A percentile compares a stretch with the other conserved stretches of the same genome.
Evolutionary conservation across 2,113 vertebrate genomes (phyloP).

Genomic region (Silurus meridionalis): DNA sequence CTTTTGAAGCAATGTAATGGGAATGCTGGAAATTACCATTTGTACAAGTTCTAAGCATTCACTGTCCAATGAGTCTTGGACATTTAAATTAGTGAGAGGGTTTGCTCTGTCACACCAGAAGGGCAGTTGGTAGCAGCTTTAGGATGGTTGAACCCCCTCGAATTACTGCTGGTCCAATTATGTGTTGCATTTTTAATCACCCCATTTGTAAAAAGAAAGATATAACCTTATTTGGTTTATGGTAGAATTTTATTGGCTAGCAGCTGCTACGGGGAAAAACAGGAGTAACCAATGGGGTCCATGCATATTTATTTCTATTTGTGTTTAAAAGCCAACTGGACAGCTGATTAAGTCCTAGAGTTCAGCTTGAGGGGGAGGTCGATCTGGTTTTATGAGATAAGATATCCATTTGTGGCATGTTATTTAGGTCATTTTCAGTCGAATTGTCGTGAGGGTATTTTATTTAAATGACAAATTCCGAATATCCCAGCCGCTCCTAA

Average conservation of each 20-base stretch:
- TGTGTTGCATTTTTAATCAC: neutral
- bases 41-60: neutral
- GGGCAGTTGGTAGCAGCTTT: neutral
- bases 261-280: neutral
- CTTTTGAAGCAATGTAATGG: neutral
- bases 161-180: neutral
- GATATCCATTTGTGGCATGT: neutral
- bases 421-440: neutral
- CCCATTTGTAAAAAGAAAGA: neutral
- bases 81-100: neutral
- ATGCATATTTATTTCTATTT: neutral
- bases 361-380: neutral
- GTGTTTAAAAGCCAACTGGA: neutral
- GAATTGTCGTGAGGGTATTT: constrained; percentile 11
- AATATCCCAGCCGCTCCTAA: neutral
- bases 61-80: neutral
- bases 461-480: neutral
- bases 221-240: neutral
- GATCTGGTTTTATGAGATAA: neutral
- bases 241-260: neutral
- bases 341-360: neutral
- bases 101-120: neutral
- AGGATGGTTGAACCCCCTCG: neutral
- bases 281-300: neutral
- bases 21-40: neutral